These are phyloP conservation scores for Heteropelma amictum DNA, from an alignment of 2,888 invertebrate genomes.

Conservation along the genomic window DNA sequence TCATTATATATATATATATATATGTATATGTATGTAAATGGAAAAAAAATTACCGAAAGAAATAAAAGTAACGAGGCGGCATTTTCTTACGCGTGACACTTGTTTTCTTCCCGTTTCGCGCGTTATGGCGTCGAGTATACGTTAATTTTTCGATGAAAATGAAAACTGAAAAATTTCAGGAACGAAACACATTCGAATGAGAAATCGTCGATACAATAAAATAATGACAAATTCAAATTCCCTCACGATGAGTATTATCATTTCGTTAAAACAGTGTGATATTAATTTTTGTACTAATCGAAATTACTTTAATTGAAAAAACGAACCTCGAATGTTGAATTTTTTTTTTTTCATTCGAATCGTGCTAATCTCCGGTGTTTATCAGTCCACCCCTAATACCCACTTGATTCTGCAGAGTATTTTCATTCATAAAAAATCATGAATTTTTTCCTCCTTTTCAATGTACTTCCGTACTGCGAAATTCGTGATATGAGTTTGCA, in stretches of 20 bases:
- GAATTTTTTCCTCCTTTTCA: too few relatives aligned
- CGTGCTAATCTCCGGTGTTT: background rate
- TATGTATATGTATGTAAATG: background rate
- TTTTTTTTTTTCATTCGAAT: constrained; percentile 13
- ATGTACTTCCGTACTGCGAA: constrained; percentile 32
- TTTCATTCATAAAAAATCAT: constrained; percentile 62
- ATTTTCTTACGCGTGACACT: background rate
- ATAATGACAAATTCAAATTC: too few relatives aligned
- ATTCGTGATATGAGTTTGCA: constrained; percentile 54
- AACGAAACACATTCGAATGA: background rate
- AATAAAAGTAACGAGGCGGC: constrained; percentile 26
- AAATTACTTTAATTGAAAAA: background rate
- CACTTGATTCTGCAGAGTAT: constrained; percentile 16
- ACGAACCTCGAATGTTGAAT: background rate
- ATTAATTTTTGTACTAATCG: background rate
- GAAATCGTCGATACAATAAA: too few relatives aligned
- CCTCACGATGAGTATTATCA: too few relatives aligned
- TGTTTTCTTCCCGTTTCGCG: background rate
- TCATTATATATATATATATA: constrained; percentile 5
- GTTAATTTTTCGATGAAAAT: constrained; percentile 14
- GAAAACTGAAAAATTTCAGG: background rate
- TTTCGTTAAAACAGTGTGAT: background rate
- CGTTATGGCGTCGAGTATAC: background rate
- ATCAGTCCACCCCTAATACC: constrained; percentile 22
- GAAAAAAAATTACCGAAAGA: constrained; percentile 10